Evolutionary conservation across 2,888 invertebrate species (phyloP), one percentile per base, ranked within the genome.

Genomic region (Pseudococcus jackbeardsleyi): DNA sequence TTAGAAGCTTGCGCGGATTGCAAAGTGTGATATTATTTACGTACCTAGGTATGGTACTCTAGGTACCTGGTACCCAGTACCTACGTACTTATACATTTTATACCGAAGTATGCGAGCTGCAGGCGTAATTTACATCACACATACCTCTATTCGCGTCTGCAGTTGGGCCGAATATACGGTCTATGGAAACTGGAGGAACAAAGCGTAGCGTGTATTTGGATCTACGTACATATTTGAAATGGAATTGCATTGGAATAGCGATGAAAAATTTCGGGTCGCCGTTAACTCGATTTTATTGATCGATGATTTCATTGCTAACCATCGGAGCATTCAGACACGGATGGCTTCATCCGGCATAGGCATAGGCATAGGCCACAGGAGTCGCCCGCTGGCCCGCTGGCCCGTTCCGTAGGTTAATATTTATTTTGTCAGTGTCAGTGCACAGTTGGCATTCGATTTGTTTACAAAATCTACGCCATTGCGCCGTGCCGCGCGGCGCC

Each of bases 221-320:
- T 54, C 17, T 42, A 42, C 42, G 7, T 68, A 68, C 42, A 42
- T 68, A 68, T 68, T 68, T 68, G 0, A 26, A 68, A 68, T 68
- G 7, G 8, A 22, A 22, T 64, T 22, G 22, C 22, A 22, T 22
- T 64, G 64, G 64, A 59, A 64, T 64, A 22, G 64, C 64, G 64
- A 64, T 33, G 33, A 72, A 72, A 72, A 33, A 72, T 72, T 72
- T 72, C 72, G 72, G 72, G 17, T 17, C 19, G 5, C 33, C 19
- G 79, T 46, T 82, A 82, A 82, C 79, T 82, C 46, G 79, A 82
- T 46, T 82, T 82, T 82, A 82, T 82, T 46, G 79, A 82, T 82
- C 42, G 79, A 46, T 46, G 46, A 82, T 82, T 82, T 82, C 42
- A 19, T 82, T 82, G 33, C 42, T 82, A 82, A 46, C 79, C 79